Base-by-base conservation (phyloP, 1,140 invertebrate genomes). In the Drosophila nannoptera region DNA sequence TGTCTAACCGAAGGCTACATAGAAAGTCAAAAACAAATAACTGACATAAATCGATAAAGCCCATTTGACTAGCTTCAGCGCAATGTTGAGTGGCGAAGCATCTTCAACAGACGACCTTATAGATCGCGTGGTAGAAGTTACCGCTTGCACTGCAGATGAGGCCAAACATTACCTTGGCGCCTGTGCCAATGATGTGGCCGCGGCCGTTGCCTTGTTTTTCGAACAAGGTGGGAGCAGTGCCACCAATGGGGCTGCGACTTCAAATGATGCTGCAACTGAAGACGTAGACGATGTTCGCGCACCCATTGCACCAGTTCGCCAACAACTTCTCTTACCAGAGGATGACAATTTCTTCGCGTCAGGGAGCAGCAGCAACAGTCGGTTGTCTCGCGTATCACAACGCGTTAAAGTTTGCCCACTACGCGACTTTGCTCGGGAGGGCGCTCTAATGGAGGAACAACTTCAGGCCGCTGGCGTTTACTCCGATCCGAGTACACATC, bases 311-410 rank as follows among this genome's bases (percentile, higher is more conserved):
- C 87, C 88, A 9, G 87, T 81, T 5, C 74, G 88, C 8, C 88
- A 89, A 49, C 88, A 89, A 56, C 68, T 89, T n/a, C 64, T 89
- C 6, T 38, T 87, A 40, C 88, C 88, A 4, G 87, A 89, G 42
- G 88, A 89, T 52, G 88, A 89, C 54, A 89, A 89, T 64, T 89
- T 89, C 48, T 73, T 83, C 53, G 78, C 87, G 68, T 74, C 73
- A 6, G 81, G 81, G 16, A 66, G 70, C 52, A 73, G 45, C 50
- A 70, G 43, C 14, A 71, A 46, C 53, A 73, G 62, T 50, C 78
- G 82, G 0, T 36, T 82, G 9, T 64, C 75, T 6, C 73, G 77
- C 11, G 74, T 78, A 6, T 45, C 72, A 8, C 78, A 78, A 45
- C 77, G 87, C 12, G 76, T 88, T 0, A 88, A 88, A 52, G 81